Evolutionary conservation across 2,797 vertebrate genomes (phyloP), one percentile per base, ranked within the genome.

Genomic region (Coregonus suidteri): DNA sequence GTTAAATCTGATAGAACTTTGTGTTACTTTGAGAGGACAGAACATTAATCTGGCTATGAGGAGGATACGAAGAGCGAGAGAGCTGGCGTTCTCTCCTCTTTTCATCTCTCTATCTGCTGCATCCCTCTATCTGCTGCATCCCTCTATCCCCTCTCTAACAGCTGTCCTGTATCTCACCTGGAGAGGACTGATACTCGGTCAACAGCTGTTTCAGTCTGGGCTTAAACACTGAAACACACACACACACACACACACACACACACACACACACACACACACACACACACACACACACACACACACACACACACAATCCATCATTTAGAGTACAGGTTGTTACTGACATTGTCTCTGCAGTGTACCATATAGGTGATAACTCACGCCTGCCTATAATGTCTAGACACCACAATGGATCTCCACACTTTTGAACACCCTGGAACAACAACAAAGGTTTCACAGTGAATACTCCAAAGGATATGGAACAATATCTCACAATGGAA

Each of bases 131-230:
- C 18, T 18, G 15, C 53, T 56, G 18, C 53, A 56, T 47, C 41
- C 9, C 53, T 56, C 53, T 5, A 6, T 56, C 18, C 52, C n/a
- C 20, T 56, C 6, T 14, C 52, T 56, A 80, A 79, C 76, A 82
- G 75, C 77, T 79, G 79, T 65, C 51, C 73, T 71, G 31, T 34
- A 37, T 75, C 75, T 79, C 70, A 81, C 82, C 82, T 82, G 79
- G 65, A 74, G 67, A 41, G 52, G 37, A 51, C 76, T 56, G 76
- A 13, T 47, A 31, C 76, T 70, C 64, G 25, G 75, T 64, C 64
- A 80, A 77, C 78, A 71, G 34, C 75, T 70, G 34, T 18, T 25
- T 16, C 64, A 56, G 30, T 64, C n/a, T 59, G 75, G 31, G 71
- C 54, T 62, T n/a, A 31, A 14, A 56, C 31, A 70, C 67, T 25